Evolutionary conservation across 92 coral and sea anemone genomes (phyloP).

Genomic region (Porites divaricata): DNA sequence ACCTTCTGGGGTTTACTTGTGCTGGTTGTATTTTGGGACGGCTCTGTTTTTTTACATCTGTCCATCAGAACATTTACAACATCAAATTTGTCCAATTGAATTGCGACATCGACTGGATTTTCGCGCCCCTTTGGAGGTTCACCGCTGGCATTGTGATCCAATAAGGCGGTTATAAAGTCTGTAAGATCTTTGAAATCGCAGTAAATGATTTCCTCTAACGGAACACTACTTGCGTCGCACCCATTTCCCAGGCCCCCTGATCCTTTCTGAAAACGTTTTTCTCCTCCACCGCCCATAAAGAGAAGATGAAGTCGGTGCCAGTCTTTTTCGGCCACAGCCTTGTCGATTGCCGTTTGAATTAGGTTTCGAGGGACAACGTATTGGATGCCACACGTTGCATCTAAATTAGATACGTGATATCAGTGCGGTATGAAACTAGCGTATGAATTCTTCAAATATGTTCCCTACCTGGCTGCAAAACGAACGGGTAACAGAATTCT

Average conservation of each 20-base stretch:
- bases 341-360: constrained; percentile 51
- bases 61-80: constrained; percentile 27
- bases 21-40: not conserved
- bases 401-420: constrained; percentile 30
- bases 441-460: too few relatives aligned
- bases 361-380: constrained; percentile 57
- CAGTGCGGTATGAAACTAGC: too few relatives aligned
- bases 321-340: constrained; percentile 49
- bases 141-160: constrained; percentile 69
- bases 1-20: not conserved
- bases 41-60: not conserved
- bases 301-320: constrained; percentile 79
- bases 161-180: constrained; percentile 37
- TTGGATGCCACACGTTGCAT: constrained; percentile 57
- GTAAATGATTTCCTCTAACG: constrained; percentile 61
- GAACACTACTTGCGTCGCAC: constrained; percentile 70
- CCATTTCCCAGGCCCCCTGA: constrained; percentile 86
- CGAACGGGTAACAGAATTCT: too few relatives aligned
- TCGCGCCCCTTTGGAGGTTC: constrained; percentile 24
- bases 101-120: constrained; percentile 53
- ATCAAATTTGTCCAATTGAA: constrained; percentile 34
- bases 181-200: constrained; percentile 29
- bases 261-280: constrained; percentile 53
- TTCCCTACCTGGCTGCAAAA: not conserved
- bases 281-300: constrained; percentile 88